Base-by-base conservation (phyloP, 2,113 vertebrate species). In the Picathartes gymnocephalus region DNA sequence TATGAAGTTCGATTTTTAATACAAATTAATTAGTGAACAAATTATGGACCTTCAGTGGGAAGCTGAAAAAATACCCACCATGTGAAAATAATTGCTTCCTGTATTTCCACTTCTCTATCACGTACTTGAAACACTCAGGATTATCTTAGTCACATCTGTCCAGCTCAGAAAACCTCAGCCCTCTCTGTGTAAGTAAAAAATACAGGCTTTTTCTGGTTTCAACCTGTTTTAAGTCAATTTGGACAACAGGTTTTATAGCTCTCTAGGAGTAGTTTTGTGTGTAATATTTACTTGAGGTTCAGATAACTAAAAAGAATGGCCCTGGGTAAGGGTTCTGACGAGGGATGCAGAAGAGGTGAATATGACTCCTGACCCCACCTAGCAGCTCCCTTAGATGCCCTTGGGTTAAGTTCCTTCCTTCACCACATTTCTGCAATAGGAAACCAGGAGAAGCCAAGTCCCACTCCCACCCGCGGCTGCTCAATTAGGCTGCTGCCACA, bases 211-310 rank as follows among this genome's bases (percentile, higher is more conserved):
- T 96, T 92, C 95, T 96, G 90, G 95, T 92, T 95, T 93, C 72
- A 96, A 72, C 95, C 86, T 91, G 95, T 88, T 94, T 87, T 88
- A 72, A 88, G 90, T 92, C 93, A 88, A 64, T 96, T 91, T 90
- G 86, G 92, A 96, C 92, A 93, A 74, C 76, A 93, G 16, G 88
- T 93, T 96, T 95, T 96, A 94, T 96, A 93, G 90, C 82, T 93
- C 88, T 95, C 48, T 73, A 81, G 73, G 90, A 88, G 80, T 44
- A 95, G 60, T 18, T 96, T 74, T 83, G 44, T 53, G 77, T 93
- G 93, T 92, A 96, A 93, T 94, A 93, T 96, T 97, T 96, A 93
- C 90, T 57, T 64, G 92, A 83, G 76, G 81, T 96, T 73, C 85
- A 94, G 90, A 93, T 97, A 95, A 95, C 79, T 44, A 40, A 90